Percentiles rank a stretch among this genome's conserved stretches.
phyloP scores from a whole-genome alignment of 2,113 vertebrate genomes.

The Cheilinus undulatus region DNA sequence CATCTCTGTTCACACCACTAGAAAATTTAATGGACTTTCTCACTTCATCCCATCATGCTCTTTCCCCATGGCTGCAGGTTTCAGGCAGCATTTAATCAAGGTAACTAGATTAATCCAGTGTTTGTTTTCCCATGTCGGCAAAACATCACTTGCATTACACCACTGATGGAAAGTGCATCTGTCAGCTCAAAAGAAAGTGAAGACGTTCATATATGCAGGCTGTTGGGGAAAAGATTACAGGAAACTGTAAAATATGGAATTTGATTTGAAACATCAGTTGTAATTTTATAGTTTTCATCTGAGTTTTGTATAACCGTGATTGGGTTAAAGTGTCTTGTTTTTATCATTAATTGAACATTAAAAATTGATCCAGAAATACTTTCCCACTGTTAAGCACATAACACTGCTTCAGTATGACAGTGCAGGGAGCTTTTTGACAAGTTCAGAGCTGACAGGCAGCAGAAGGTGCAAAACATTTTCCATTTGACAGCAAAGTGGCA shows the following conservation, averaged over 20 bases:
- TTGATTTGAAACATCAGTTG: neutral
- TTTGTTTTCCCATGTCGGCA: neutral
- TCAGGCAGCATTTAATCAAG: conserved; percentile 14
- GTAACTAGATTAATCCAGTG: conserved; percentile 21
- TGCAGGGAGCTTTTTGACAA: neutral
- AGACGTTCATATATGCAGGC: conserved; percentile 19
- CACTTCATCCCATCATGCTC: neutral
- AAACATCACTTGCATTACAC: neutral
- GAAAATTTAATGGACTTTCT: neutral
- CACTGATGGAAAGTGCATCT: conserved; percentile 26
- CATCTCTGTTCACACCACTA: neutral
- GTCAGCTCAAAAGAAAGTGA: conserved; percentile 5
- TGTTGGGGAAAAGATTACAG: neutral
- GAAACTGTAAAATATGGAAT: neutral
- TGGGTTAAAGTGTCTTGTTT: neutral
- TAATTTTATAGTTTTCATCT: neutral
- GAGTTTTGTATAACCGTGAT: neutral
- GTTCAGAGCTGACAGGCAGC: conserved; percentile 4
- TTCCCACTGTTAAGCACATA: neutral
- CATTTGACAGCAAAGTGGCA: conserved; percentile 2
- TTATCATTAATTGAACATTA: neutral
- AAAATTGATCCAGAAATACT: neutral
- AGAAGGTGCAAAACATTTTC: conserved; percentile 3
- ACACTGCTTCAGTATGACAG: neutral
- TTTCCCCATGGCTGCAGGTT: neutral